Percentiles rank a stretch among this genome's conserved stretches.
These are phyloP conservation scores for Lasioglossum villosulum DNA, from an alignment of 2,888 invertebrate genomes.

Conservation along the genomic window DNA sequence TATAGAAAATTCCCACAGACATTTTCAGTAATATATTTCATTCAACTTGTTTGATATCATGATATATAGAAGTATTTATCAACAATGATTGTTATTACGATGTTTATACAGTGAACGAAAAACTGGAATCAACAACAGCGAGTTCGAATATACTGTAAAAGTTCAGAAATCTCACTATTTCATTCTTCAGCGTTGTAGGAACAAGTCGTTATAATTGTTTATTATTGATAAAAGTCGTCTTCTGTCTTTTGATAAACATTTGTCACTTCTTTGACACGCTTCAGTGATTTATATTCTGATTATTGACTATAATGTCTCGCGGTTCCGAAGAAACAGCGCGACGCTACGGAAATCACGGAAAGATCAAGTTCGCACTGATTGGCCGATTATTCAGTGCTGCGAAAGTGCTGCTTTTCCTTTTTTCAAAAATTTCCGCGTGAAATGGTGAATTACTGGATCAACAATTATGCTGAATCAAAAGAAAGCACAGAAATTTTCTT, in stretches of 20 bases:
- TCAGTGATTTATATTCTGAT: constrained; percentile 33
- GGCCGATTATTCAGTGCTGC: neutral
- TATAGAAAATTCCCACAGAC: neutral
- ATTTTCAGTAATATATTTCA: constrained; percentile 17
- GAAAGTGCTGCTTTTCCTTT: neutral
- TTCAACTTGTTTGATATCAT: neutral
- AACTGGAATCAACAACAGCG: neutral
- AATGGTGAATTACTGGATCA: neutral
- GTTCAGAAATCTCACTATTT: neutral
- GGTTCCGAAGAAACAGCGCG: neutral
- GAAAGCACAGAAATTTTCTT: too few relatives aligned
- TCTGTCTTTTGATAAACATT: neutral
- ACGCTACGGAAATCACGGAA: neutral
- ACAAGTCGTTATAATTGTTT: neutral
- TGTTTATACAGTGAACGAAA: neutral
- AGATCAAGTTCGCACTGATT: neutral
- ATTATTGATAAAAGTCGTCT: neutral
- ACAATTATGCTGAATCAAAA: too few relatives aligned
- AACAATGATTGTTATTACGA: constrained; percentile 5
- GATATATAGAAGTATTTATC: neutral
- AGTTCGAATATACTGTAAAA: neutral
- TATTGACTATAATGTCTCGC: constrained; percentile 24
- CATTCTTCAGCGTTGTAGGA: neutral
- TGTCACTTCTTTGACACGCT: neutral
- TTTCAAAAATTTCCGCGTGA: neutral